Conservation (phyloP, 2,888 invertebrate species). For the Xanthia icteritia region DNA sequence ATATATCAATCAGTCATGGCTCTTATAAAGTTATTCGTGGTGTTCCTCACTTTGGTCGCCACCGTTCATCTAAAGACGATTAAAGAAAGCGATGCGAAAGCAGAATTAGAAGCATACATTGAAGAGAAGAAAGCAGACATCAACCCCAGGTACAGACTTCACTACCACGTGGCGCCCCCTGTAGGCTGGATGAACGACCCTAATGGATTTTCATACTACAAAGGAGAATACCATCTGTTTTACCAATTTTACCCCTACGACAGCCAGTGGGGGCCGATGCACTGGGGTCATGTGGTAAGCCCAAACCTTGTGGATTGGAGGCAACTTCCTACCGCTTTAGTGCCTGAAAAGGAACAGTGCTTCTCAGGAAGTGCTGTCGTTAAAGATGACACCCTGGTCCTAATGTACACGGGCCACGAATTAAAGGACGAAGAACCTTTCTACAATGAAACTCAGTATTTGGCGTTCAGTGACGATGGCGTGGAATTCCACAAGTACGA, state of each 20-base stretch:
- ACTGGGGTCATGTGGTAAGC: constrained; percentile 89
- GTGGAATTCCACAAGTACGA: constrained; percentile 82
- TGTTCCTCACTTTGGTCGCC: constrained; percentile 67
- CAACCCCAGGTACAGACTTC: constrained; percentile 80
- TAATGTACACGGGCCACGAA: constrained; percentile 84
- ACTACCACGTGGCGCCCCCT: constrained; percentile 84
- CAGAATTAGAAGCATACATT: constrained; percentile 80
- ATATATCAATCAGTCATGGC: constrained; percentile 49
- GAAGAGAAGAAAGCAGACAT: constrained; percentile 77
- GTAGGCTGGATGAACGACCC: constrained; percentile 91
- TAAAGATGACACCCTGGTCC: constrained; percentile 77
- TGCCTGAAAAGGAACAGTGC: constrained; percentile 85
- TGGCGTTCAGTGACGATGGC: constrained; percentile 84
- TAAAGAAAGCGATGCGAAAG: constrained; percentile 61
- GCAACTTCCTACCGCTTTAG: constrained; percentile 85
- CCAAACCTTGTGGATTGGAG: constrained; percentile 88
- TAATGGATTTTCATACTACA: constrained; percentile 88
- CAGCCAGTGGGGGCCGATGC: constrained; percentile 87
- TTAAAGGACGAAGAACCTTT: constrained; percentile 74
- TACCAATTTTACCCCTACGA: constrained; percentile 89
- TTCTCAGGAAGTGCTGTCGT: constrained; percentile 88
- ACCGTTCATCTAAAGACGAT: constrained; percentile 64
- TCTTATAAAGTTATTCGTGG: constrained; percentile 45
- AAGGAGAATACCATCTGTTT: constrained; percentile 89
- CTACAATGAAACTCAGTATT: constrained; percentile 82